Evolutionary conservation across 2,888 invertebrate species (phyloP).

Genomic region (Lasioglossum leucozonium): DNA sequence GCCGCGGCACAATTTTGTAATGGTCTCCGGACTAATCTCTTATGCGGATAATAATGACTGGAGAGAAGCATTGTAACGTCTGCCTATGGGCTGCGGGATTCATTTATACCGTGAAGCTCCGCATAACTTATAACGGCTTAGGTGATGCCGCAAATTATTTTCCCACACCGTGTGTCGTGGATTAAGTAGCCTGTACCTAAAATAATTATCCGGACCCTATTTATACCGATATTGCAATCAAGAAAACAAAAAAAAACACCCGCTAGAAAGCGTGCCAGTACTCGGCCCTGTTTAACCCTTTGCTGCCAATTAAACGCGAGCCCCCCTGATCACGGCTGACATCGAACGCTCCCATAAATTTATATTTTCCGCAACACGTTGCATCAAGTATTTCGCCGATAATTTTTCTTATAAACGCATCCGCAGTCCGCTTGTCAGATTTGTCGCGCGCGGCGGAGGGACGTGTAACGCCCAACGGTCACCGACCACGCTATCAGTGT

Average conservation of each 20-base stretch:
- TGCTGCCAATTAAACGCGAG: constrained; percentile 37
- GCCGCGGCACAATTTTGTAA: constrained; percentile 69
- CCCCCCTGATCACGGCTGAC: constrained; percentile 8
- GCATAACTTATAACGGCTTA: constrained; percentile 78
- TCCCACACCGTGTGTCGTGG: constrained; percentile 71
- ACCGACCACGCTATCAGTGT: constrained; percentile 8
- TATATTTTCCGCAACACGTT: too few species aligned
- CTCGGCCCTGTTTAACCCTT: constrained; percentile 25
- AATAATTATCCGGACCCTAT: constrained; percentile 72
- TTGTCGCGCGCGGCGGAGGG: too few species aligned
- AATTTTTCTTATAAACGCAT: too few species aligned
- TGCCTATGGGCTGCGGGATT: constrained; percentile 65
- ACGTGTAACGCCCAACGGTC: too few species aligned
- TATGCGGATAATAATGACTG: constrained; percentile 74
- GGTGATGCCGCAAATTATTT: constrained; percentile 78
- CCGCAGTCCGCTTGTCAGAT: not conserved
- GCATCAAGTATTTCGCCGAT: too few species aligned
- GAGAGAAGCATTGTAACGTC: constrained; percentile 70
- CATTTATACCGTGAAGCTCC: constrained; percentile 70
- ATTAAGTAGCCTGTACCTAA: constrained; percentile 69
- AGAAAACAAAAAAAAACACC: too few species aligned
- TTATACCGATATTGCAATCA: constrained; percentile 65
- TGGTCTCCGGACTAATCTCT: constrained; percentile 69
- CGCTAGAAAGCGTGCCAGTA: constrained; percentile 37
- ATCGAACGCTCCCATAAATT: too few species aligned